These are phyloP conservation scores for Charanyca ferruginea DNA, from an alignment of 2,888 invertebrate genomes.

Conservation along the genomic window DNA sequence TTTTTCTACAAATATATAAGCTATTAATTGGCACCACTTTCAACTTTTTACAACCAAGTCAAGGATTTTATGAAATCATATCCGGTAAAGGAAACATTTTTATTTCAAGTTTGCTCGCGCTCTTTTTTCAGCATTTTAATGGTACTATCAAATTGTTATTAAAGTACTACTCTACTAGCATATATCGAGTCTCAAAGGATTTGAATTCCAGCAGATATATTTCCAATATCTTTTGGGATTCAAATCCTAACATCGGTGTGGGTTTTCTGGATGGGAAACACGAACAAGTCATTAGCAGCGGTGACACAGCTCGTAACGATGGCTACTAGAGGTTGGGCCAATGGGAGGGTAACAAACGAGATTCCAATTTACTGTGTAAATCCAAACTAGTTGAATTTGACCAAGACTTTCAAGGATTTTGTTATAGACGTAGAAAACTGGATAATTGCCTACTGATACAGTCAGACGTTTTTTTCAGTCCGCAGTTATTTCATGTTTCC, in stretches of 20 bases:
- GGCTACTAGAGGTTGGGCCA: not conserved
- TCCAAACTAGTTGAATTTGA: not conserved
- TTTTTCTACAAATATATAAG: no score
- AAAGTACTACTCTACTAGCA: no score
- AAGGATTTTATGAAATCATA: no score
- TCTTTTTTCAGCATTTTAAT: no score
- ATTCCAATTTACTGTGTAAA: constrained; percentile 1
- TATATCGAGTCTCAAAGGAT: no score
- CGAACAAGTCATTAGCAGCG: constrained; percentile 30
- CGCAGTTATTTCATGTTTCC: not conserved
- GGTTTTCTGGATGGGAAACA: constrained; percentile 12
- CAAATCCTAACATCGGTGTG: not conserved
- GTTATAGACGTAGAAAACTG: not conserved
- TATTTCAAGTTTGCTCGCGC: no score
- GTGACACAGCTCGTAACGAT: constrained; percentile 3
- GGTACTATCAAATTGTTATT: no score
- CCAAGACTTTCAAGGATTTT: not conserved
- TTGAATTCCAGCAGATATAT: no score
- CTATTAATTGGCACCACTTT: no score
- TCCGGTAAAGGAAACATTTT: no score
- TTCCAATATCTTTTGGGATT: constrained; percentile 4
- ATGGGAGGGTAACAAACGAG: not conserved
- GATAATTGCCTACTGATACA: not conserved
- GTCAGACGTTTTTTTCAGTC: not conserved
- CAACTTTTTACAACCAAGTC: no score